Conservation (phyloP, 2,888 invertebrate species). For the Corythucha ciliata region DNA sequence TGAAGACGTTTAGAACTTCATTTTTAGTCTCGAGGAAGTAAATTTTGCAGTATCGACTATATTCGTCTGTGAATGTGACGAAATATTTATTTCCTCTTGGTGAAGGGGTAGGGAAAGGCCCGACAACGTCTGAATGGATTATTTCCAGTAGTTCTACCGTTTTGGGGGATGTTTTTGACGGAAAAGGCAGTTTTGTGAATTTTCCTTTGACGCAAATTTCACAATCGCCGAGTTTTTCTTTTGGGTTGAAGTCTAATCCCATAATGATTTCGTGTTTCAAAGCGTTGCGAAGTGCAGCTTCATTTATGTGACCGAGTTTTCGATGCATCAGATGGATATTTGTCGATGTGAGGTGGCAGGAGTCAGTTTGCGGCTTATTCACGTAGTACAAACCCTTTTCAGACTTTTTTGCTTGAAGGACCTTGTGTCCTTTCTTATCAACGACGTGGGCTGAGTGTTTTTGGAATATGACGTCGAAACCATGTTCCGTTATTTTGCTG, state of each 20-base stretch:
- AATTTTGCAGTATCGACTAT: constrained; percentile 32
- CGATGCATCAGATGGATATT: neutral
- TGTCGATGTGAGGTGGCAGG: neutral
- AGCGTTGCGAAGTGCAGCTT: neutral
- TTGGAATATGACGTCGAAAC: neutral
- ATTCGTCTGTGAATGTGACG: constrained; percentile 35
- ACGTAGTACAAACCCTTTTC: constrained; percentile 8
- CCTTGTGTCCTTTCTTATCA: neutral
- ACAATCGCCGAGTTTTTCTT: no score
- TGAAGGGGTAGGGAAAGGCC: constrained; percentile 32
- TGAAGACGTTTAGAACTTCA: constrained; percentile 30
- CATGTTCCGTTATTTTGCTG: neutral
- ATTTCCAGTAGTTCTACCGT: constrained; percentile 29
- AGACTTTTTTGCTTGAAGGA: neutral
- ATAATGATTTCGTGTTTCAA: neutral
- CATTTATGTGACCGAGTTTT: constrained; percentile 3
- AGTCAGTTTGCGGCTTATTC: neutral
- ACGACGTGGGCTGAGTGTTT: neutral
- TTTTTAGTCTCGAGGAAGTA: constrained; percentile 33
- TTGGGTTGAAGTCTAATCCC: neutral
- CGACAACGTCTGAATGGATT: constrained; percentile 33
- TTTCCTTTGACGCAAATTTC: no score
- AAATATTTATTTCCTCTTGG: constrained; percentile 31
- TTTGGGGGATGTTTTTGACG: neutral
- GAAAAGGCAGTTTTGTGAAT: neutral